phyloP scores from a whole-genome alignment of 2,797 vertebrate species.

The Parauchenoglanis punctatus region DNA sequence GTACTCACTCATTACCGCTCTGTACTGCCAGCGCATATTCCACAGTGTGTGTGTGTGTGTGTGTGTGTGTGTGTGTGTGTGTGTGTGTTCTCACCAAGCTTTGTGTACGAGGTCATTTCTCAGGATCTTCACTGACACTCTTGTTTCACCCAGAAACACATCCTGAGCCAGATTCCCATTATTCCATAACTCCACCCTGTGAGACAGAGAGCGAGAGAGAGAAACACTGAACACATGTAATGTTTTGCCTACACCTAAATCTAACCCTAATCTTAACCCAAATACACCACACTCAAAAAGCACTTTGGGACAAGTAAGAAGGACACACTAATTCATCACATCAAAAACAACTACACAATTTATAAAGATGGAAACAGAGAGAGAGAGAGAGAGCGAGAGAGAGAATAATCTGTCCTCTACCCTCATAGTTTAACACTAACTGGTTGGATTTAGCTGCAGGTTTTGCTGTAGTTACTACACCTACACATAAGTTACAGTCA shows the following conservation, averaged over 20 bases:
- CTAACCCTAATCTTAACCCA: not conserved
- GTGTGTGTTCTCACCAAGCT: conserved; percentile 84
- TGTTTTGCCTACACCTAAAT: not conserved
- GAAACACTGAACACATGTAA: not conserved
- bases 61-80: conserved; percentile 8
- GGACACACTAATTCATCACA: conserved; percentile 8
- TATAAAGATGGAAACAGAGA: too few relatives aligned
- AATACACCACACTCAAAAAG: conserved; percentile 59
- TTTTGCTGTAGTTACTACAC: not conserved
- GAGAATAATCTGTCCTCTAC: not conserved
- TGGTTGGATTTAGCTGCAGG: not conserved
- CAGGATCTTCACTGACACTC: conserved; percentile 91
- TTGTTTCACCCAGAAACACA: conserved; percentile 92
- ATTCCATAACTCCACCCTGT: conserved; percentile 96
- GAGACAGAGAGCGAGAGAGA: conserved; percentile 58
- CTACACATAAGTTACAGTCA: not conserved
- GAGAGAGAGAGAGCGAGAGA: not conserved
- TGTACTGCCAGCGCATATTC: not conserved
- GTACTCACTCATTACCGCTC: conserved; percentile 27
- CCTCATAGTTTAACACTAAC: not conserved
- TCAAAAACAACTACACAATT: not conserved
- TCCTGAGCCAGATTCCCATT: conserved; percentile 95
- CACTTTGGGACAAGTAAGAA: conserved; percentile 81
- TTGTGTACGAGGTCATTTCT: conserved; percentile 84
- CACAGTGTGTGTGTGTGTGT: not conserved